Base-by-base conservation (phyloP, 1,140 invertebrate genomes). In the Fopius arisanus region DNA sequence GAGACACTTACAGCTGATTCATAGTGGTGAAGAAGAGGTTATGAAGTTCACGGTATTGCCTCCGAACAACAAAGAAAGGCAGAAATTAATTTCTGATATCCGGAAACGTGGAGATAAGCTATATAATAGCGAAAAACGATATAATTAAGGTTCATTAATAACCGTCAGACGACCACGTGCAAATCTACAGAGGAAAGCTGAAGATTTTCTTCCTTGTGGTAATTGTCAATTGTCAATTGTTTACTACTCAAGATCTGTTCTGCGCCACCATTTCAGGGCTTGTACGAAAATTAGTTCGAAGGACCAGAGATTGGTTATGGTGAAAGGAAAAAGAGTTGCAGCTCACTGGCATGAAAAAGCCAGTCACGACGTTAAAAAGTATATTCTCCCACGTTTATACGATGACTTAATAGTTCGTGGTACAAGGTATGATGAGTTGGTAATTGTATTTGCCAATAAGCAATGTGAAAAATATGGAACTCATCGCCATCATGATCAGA, bases 341-440 rank as follows among this genome's bases (percentile, higher is more conserved):
- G 75, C 28, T 19, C 9, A 43, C 14, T 2, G 70, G 10, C 71
- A 76, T 37, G 43, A 48, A 26, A 69, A 33, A 70, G 72, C 75
- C 1, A 73, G 14, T 63, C 9, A 1, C 9, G 28, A 26, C 54
- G 67, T 76, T 2, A 71, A 48, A 26, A 74, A 59, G 28, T 28
- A 67, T 28, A 67, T 78, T 33, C 77, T 78, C 65, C 74, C 75
- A 14, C 62, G 73, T 14, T 7, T 79, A 19, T n/a, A 72, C 14
- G 74, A 77, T 9, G 75, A 79, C 69, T 51, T 65, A 0, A 43
- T 77, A n/a, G 68, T 74, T 37, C 74, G 70, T 23, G 19, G 29
- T 4, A 75, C 77, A 2, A 69, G 73, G 26, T 79, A 79, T 54
- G 76, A 79, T 29, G 75, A 77, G 63, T 33, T 79, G 7, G n/a